Base-by-base conservation (phyloP, 2,113 vertebrate genomes). In the Pterophyllum scalare region DNA sequence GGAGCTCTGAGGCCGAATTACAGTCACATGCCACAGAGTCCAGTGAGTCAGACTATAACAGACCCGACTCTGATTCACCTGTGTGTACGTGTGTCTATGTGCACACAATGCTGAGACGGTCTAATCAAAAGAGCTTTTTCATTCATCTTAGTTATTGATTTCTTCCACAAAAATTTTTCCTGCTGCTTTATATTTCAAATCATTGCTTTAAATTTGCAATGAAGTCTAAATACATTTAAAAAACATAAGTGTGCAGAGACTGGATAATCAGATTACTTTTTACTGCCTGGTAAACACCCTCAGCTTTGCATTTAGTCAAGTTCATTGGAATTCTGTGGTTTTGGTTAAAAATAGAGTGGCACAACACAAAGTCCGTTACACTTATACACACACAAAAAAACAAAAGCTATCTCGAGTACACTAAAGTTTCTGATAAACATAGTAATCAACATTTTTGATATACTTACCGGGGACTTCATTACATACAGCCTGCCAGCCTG, bases 1-100 rank as follows among this genome's bases (percentile, higher is more conserved):
- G 65, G 88, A 70, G 84, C 92, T 84, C 80, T 76, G 82, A 85
- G 80, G 81, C 60, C 91, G 87, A 93, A 81, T 91, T 92, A 87
- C 83, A 82, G 77, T 90, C 89, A 81, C 58, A 81, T 90, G 80
- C 43, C 74, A 79, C 67, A 49, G 57, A 91, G 84, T 79, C 84
- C 6, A 61, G 76, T 75, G 70, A 88, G 81, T 89, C 77, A 83
- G 82, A 46, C 76, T 77, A 70, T 56, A 59, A 14, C 1, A 17
- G 10, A 26, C 67, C 17, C 0, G 0, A 17, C 56, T 75, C 19
- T 59, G 38, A 70, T 84, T 82, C 14, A 83, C 76, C 74, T 87
- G 58, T 3, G n/a, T 60, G 52, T 75, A 13, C 74, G 58, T 2
- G 58, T 52, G 60, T 74, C 24, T 76, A 35, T 75, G 19, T 52